Base-by-base conservation (phyloP, 2,113 vertebrate genomes). In the Ardeotis arabs region DNA sequence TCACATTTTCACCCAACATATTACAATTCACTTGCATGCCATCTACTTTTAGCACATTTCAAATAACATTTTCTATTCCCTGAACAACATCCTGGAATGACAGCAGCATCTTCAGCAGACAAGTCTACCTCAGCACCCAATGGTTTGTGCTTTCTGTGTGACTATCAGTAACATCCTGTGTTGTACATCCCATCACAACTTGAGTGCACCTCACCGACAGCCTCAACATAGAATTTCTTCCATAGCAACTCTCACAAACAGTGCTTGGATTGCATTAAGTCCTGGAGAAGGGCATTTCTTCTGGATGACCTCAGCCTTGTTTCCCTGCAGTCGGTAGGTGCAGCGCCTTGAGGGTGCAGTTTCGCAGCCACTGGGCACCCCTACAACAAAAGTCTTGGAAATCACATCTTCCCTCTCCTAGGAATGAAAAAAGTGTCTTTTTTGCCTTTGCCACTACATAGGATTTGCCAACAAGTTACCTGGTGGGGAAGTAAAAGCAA, bases 301-400 rank as follows among this genome's bases (percentile, higher is more conserved):
- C 21, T 28, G 27, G 44, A 35, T 2, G 21, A 22, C 3, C 3
- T 27, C 14, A 0, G 0, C 74, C 56, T 52, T 33, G 17, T n/a
- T 59, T 68, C 35, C 47, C 47, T 15, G 25, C n/a, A 59, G 47
- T 19, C 9, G 3, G 20, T 0, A 3, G 33, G 21, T 16, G 33
- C 66, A 78, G 47, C 64, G 58, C 25, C 35, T 67, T 7, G 2
- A 41, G 63, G 20, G 7, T 33, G n/a, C 64, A 89, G 45, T 37
- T 77, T 78, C 37, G 45, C 1, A 2, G 41, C 14, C 52, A 22
- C 17, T 14, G 25, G 28, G 35, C 6, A 0, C 14, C 44, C 15
- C 37, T 33, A 17, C 14, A 49, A 60, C 44, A 59, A 47, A 72
- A 53, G 21, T 72, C 52, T 72, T 2, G 1, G 56, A 68, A 63